Evolutionary conservation across 2,113 vertebrate species (phyloP).

Genomic region (Urocolius indicus): DNA sequence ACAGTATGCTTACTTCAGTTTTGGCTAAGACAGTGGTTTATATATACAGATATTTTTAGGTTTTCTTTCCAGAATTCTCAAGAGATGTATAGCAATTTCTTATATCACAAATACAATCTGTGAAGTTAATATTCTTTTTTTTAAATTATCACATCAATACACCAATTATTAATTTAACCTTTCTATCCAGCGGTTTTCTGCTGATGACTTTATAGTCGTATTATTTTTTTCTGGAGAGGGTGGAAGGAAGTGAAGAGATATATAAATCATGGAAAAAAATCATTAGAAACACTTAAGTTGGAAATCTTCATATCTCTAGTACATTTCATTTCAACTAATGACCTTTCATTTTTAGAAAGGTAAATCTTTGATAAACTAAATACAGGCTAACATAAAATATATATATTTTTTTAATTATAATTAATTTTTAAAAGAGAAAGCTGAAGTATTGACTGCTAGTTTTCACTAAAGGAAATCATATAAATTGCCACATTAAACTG

Average conservation of each 20-base stretch:
- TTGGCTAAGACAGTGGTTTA: not conserved
- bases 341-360: not conserved
- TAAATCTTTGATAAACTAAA: not conserved
- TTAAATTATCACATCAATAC: not conserved
- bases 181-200: not conserved
- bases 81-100: not conserved
- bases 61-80: not conserved
- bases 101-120: not conserved
- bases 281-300: not conserved
- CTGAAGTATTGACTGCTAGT: not conserved
- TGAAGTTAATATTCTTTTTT: not conserved
- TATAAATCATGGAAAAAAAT: not conserved
- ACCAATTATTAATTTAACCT: constrained; percentile 29
- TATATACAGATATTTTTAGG: not conserved
- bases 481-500: not conserved
- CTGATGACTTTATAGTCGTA: not conserved
- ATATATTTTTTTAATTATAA: no score
- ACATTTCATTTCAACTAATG: not conserved
- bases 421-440: no score
- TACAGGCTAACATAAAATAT: not conserved
- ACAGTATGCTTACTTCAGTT: not conserved
- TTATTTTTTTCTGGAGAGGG: not conserved
- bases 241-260: not conserved
- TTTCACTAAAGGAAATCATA: not conserved
- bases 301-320: not conserved